Conservation (phyloP, 2,888 invertebrate genomes). For the Cinara cedri region DNA sequence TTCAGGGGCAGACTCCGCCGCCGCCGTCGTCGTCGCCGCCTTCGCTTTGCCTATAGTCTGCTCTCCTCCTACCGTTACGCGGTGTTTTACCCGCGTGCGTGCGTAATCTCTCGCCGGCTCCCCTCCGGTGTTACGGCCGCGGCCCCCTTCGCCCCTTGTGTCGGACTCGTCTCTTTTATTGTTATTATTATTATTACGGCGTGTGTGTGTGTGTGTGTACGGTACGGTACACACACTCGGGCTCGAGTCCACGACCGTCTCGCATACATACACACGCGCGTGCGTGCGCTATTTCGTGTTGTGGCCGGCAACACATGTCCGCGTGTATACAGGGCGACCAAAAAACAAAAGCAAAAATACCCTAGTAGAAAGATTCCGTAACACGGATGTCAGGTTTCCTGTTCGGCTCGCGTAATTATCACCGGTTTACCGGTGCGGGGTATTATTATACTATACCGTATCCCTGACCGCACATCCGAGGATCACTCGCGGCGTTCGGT, state of each 20-base stretch:
- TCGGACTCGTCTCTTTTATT: slow-evolving; percentile 14
- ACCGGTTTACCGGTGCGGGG: no score
- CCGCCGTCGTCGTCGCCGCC: slow-evolving; percentile 3
- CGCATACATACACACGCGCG: slow-evolving; percentile 9
- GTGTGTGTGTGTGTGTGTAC: no score
- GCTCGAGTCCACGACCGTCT: neutral
- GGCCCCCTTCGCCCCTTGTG: neutral
- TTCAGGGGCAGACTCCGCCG: slow-evolving; percentile 46
- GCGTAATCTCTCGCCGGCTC: slow-evolving; percentile 31
- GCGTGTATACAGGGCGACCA: slow-evolving; percentile 16
- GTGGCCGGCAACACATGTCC: slow-evolving; percentile 39
- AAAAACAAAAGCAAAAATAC: no score
- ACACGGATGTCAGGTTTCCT: no score
- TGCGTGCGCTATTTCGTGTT: neutral
- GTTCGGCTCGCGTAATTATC: no score
- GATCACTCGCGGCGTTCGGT: no score
- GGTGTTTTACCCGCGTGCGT: slow-evolving; percentile 44
- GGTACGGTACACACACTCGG: slow-evolving; percentile 1
- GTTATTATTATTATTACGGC: slow-evolving; percentile 28
- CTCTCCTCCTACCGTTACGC: slow-evolving; percentile 42
- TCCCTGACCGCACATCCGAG: no score
- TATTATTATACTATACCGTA: no score
- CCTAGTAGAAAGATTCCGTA: no score
- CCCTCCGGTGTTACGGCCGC: neutral
- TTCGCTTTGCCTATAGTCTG: neutral